Evolutionary conservation across 2,797 vertebrate genomes (phyloP).

Genomic region (Pipistrellus pipistrellus): DNA sequence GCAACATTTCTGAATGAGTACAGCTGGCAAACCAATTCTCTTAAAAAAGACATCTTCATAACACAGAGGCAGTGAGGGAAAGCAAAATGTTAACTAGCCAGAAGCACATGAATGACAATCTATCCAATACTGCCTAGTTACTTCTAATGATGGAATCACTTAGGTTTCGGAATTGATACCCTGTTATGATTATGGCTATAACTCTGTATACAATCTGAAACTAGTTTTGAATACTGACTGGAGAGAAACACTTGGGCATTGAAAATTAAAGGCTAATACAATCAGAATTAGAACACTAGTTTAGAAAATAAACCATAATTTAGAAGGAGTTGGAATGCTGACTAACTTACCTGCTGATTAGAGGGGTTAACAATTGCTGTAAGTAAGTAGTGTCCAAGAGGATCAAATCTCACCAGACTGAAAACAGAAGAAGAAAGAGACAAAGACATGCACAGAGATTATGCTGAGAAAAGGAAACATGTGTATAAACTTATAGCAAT

Average conservation of each 20-base stretch:
- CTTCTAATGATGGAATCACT: not conserved
- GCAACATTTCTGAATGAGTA: slow-evolving; percentile 56
- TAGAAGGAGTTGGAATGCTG: not conserved
- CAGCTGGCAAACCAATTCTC: slow-evolving; percentile 53
- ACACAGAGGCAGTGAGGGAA: slow-evolving; percentile 16
- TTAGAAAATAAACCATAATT: slow-evolving; percentile 45
- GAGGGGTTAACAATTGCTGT: slow-evolving; percentile 99
- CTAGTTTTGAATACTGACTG: slow-evolving; percentile 51
- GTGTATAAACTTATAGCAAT: not conserved
- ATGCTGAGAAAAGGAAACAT: slow-evolving; percentile 54
- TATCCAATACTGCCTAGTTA: not conserved
- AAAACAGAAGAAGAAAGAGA: slow-evolving; percentile 77
- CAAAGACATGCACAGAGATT: slow-evolving; percentile 13
- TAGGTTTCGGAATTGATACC: not conserved
- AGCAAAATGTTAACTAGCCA: slow-evolving; percentile 59
- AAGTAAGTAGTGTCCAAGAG: slow-evolving; percentile 98
- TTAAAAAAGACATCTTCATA: slow-evolving; percentile 35
- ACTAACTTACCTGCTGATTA: slow-evolving; percentile 95
- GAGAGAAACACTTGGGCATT: slow-evolving; percentile 42
- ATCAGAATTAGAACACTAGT: slow-evolving; percentile 40
- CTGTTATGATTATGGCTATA: not conserved
- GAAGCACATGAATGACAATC: slow-evolving; percentile 24
- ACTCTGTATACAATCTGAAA: not conserved
- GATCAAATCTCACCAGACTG: slow-evolving; percentile 98
- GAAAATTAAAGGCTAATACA: slow-evolving; percentile 50